Evolutionary conservation across 2,113 vertebrate genomes (phyloP), one percentile per base, ranked within the genome.

Genomic region (Rhea americana): DNA sequence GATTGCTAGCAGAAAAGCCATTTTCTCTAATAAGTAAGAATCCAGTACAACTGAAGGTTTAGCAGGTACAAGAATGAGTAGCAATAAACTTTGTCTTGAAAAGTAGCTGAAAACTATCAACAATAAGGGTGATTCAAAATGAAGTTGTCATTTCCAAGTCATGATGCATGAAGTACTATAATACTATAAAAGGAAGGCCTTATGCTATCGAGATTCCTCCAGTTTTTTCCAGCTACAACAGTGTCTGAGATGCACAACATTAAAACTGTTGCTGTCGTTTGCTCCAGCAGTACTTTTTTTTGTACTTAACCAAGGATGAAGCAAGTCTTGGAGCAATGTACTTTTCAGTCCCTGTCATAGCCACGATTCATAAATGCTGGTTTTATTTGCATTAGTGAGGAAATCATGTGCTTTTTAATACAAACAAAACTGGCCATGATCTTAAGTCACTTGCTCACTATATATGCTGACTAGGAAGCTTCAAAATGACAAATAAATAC

Each of bases 231-330:
- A 77, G 41, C 32, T 32, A 59, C 25, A 59, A 6, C 7, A 11
- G 2, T 51, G 79, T 56, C 71, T 35, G 51, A 74, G 56, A 53
- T 3, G 18, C 26, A 26, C 43, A 45, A 61, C 63, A 62, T 47
- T 16, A 30, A 74, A 70, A 20, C 16, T 55, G 85, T 30, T 83
- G 7, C 87, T 37, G 82, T 41, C 81, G 74, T 77, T 39, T 79
- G 66, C 85, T 87, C 39, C 70, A 82, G 62, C 28, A 21, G 3
- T 24, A 78, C 67, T 91, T 67, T 0, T 51, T 75, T 68, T 91
- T 83, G 91, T 85, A 9, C 45, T n/a, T 50, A 26, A 56, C 77
- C 87, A 72, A n/a, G 47, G 86, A 67, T 68, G 87, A 80, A 89
- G 79, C 7, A 4, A 13, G 58, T 50, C 81, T 10, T 43, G 86